Percentiles rank a stretch among this genome's conserved stretches.
phyloP scores from a whole-genome alignment of 2,797 vertebrate species.

The Varecia variegata region DNA sequence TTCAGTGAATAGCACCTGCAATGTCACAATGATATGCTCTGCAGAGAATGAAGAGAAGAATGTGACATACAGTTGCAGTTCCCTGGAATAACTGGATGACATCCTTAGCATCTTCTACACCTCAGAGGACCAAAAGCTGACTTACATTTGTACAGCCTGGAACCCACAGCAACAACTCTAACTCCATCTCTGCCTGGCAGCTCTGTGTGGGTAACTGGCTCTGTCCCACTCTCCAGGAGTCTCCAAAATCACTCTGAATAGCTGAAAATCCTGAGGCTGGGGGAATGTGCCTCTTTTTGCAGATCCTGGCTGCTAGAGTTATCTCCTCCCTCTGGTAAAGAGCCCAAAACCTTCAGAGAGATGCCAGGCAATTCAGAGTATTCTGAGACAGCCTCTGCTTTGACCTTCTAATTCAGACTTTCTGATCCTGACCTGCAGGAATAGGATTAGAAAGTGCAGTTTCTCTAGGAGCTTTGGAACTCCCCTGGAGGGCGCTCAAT shows the following conservation, averaged over 20 bases:
- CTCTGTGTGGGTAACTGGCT: constrained; percentile 32
- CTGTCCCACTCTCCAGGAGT: background rate
- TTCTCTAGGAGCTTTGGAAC: background rate
- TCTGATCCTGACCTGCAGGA: background rate
- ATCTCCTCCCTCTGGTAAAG: background rate
- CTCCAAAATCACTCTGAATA: background rate
- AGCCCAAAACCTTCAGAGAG: background rate
- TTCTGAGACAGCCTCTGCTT: background rate
- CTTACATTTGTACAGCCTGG: background rate
- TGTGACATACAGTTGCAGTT: constrained; percentile 13
- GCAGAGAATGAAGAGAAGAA: constrained; percentile 24
- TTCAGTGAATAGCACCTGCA: constrained; percentile 38
- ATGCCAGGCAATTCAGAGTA: background rate
- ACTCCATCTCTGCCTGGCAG: background rate
- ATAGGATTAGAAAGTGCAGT: background rate
- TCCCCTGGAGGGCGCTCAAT: background rate
- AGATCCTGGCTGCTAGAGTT: background rate
- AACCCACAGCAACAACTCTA: constrained; percentile 49
- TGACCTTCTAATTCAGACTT: background rate
- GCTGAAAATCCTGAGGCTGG: background rate
- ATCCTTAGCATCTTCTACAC: constrained; percentile 11
- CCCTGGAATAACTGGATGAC: background rate
- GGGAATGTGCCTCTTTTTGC: background rate
- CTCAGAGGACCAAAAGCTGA: background rate
- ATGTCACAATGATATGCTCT: constrained; percentile 53